Conservation (phyloP, 2,888 invertebrate genomes). For the Teleogryllus oceanicus region DNA sequence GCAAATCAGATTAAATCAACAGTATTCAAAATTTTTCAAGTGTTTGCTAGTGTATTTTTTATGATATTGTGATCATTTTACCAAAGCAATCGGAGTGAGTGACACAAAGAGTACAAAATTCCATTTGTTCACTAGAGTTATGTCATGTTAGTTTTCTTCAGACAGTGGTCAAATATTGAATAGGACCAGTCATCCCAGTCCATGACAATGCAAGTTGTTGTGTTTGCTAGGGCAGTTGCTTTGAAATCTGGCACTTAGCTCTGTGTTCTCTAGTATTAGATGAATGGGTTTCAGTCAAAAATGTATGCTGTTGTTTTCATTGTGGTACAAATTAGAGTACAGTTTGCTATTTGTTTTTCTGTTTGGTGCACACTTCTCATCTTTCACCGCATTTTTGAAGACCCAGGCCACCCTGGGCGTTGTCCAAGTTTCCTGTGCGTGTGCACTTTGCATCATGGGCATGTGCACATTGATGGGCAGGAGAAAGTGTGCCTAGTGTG, state of each 20-base stretch:
- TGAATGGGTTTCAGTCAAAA: conserved; percentile 11
- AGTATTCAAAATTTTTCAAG: too few species aligned
- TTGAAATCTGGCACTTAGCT: conserved; percentile 9
- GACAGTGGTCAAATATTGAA: too few species aligned
- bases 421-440: not conserved
- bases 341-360: not conserved
- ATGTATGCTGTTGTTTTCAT: not conserved
- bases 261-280: conserved; percentile 18
- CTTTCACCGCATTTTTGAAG: not conserved
- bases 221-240: not conserved
- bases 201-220: not conserved
- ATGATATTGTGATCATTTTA: too few species aligned
- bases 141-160: too few species aligned
- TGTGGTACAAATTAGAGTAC: conserved; percentile 18
- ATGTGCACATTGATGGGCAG: not conserved
- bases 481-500: not conserved
- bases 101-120: too few species aligned
- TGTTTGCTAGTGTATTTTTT: too few species aligned
- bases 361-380: not conserved
- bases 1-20: not conserved
- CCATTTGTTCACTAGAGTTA: too few species aligned
- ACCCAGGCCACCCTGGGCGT: not conserved
- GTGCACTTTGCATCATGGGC: not conserved
- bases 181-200: not conserved
- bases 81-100: too few species aligned